Evolutionary conservation across 2,888 invertebrate genomes (phyloP).

Genomic region (Catocala fraxini): DNA sequence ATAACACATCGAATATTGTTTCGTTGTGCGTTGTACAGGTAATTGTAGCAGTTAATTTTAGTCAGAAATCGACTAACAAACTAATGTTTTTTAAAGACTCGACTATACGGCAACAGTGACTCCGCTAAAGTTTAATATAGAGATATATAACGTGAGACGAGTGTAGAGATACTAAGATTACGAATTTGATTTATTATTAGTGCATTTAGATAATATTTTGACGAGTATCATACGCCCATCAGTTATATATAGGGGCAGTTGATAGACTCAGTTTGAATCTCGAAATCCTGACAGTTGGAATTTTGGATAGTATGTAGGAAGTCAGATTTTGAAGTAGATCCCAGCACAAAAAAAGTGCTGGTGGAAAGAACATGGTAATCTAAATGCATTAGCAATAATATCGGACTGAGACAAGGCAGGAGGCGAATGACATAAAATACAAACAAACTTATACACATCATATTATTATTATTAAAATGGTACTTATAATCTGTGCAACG

Average conservation of each 20-base stretch:
- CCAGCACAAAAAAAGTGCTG: not conserved
- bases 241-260: not conserved
- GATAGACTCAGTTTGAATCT: too few relatives aligned
- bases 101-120: slow-evolving; percentile 62
- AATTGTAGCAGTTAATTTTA: slow-evolving; percentile 34
- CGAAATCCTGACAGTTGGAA: not conserved
- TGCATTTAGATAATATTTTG: slow-evolving; percentile 51
- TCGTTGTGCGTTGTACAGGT: slow-evolving; percentile 42
- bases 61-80: slow-evolving; percentile 40
- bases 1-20: slow-evolving; percentile 32
- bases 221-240: slow-evolving; percentile 8
- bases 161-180: slow-evolving; percentile 62
- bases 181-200: slow-evolving; percentile 53
- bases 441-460: slow-evolving; percentile 35
- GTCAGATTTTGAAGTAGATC: not conserved
- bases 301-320: not conserved
- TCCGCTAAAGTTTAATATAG: slow-evolving; percentile 62
- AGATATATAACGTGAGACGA: slow-evolving; percentile 57
- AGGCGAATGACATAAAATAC: slow-evolving; percentile 22
- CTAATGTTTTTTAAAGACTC: slow-evolving; percentile 41
- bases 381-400: slow-evolving; percentile 42
- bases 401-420: slow-evolving; percentile 30
- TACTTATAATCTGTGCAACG: slow-evolving; percentile 17
- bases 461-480: not conserved
- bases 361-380: slow-evolving; percentile 13